These are phyloP conservation scores for Tyria jacobaeae DNA, from an alignment of 2,888 invertebrate species.

Conservation along the genomic window DNA sequence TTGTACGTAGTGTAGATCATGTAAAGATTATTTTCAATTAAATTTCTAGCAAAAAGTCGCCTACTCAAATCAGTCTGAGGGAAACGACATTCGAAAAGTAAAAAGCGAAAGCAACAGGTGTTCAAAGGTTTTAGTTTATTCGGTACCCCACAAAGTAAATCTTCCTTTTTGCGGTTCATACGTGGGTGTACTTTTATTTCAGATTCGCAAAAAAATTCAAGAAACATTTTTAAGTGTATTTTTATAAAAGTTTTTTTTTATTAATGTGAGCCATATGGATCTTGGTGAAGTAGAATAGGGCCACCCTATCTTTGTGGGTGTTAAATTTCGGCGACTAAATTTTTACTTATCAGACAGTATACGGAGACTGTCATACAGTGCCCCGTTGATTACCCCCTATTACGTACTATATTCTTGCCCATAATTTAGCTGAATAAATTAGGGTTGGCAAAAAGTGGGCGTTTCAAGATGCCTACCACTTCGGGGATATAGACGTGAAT, in stretches of 20 bases:
- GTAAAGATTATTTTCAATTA: neutral
- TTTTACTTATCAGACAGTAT: no score
- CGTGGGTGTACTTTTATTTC: conserved; percentile 28
- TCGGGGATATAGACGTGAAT: no score
- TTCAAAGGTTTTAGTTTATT: conserved; percentile 47
- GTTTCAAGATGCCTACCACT: no score
- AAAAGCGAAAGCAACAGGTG: conserved; percentile 51
- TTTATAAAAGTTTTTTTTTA: neutral
- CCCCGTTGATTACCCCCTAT: no score
- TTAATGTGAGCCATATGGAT: no score
- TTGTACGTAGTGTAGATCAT: neutral
- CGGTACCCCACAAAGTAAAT: conserved; percentile 37
- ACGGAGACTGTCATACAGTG: no score
- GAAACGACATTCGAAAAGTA: conserved; percentile 36
- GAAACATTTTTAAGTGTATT: neutral
- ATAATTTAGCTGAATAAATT: no score
- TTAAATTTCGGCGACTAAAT: no score
- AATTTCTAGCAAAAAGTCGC: conserved; percentile 17
- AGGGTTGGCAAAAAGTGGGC: no score
- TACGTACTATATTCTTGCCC: no score
- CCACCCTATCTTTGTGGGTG: no score
- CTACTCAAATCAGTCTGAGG: conserved; percentile 30
- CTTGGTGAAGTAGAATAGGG: no score
- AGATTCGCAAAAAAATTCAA: conserved; percentile 9
- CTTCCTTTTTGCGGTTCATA: conserved; percentile 40